Conservation (phyloP, 2,888 invertebrate genomes). For the Cataglyphis livida region DNA sequence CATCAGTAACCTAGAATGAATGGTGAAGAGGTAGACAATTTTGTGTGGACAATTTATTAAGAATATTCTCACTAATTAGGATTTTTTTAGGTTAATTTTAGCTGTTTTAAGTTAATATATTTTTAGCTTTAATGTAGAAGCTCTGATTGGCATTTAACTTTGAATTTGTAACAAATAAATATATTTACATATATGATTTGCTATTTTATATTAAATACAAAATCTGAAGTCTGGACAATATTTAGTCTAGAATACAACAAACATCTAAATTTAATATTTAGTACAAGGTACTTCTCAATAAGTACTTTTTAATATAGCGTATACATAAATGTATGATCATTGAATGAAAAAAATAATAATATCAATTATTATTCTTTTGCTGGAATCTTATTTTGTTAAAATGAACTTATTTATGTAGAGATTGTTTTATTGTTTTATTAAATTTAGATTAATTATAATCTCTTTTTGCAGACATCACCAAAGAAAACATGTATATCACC, state of each 20-base stretch:
- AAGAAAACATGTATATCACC: slow-evolving; percentile 79
- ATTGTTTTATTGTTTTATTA: not conserved
- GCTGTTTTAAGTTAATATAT: too few relatives aligned
- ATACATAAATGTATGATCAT: not conserved
- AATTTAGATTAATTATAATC: not conserved
- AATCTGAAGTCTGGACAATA: not conserved
- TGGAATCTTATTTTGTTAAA: not conserved
- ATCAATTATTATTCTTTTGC: not conserved
- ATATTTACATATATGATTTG: not conserved
- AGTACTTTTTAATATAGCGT: not conserved
- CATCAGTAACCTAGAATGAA: slow-evolving; percentile 28
- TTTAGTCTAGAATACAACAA: not conserved
- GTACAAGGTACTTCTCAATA: not conserved
- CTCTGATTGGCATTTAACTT: not conserved
- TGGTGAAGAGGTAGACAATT: slow-evolving; percentile 9
- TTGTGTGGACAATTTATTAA: not conserved
- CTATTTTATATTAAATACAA: not conserved
- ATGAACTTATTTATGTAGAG: not conserved
- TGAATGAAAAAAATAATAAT: not conserved
- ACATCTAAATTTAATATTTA: not conserved
- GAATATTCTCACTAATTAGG: not conserved
- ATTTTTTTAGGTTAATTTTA: slow-evolving; percentile 13
- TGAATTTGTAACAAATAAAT: not conserved
- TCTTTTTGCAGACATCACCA: slow-evolving; percentile 79
- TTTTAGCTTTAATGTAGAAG: not conserved